These are phyloP conservation scores for Tachyglossus aculeatus DNA, from an alignment of 2,797 vertebrate species.

Conservation along the genomic window DNA sequence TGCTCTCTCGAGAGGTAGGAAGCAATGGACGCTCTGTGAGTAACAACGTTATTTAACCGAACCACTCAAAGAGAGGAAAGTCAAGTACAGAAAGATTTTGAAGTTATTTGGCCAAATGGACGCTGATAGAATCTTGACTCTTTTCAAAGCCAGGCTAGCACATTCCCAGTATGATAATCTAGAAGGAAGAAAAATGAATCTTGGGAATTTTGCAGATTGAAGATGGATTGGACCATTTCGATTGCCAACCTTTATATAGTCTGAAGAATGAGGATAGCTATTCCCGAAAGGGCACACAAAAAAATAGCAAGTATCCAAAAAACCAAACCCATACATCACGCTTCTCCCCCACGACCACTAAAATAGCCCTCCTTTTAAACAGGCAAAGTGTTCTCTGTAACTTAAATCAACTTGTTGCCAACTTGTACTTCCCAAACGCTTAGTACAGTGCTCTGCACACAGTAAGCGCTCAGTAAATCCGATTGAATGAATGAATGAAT, in stretches of 20 bases:
- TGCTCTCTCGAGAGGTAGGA: not conserved
- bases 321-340: not conserved
- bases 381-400: not conserved
- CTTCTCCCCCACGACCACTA: not conserved
- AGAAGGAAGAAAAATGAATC: not conserved
- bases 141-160: conserved; percentile 11
- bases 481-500: too few relatives aligned
- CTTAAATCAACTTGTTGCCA: too few relatives aligned
- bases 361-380: not conserved
- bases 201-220: not conserved
- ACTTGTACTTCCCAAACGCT: too few relatives aligned
- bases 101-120: not conserved
- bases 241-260: not conserved
- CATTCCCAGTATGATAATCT: not conserved
- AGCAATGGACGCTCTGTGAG: not conserved
- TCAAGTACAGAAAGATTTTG: conserved; percentile 10
- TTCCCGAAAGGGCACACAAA: not conserved
- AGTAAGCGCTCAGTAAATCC: too few relatives aligned
- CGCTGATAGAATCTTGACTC: not conserved
- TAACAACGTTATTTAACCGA: not conserved
- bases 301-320: not conserved
- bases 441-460: too few relatives aligned
- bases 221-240: not conserved
- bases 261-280: not conserved
- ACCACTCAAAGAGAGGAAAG: not conserved